Evolutionary conservation across 2,888 invertebrate genomes (phyloP).

Genomic region (Cancer borealis): DNA sequence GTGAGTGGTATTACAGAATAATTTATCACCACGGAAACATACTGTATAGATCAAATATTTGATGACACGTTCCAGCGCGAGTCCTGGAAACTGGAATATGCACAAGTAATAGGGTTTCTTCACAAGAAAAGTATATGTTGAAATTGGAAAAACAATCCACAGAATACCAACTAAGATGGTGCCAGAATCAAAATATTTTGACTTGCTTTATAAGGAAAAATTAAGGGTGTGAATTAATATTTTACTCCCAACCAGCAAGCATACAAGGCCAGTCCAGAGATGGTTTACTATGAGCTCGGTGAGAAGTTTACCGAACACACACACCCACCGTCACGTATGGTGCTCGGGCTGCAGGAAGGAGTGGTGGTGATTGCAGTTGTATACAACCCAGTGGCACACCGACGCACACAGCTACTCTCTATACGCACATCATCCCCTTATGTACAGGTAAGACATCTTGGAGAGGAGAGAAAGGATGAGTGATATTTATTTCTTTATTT

Average conservation of each 20-base stretch:
- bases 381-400: conserved; percentile 89
- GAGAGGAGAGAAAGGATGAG: background rate
- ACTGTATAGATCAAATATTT: no score
- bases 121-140: no score
- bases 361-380: conserved; percentile 82
- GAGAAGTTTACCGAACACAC: conserved; percentile 69
- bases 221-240: background rate
- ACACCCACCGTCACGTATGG: conserved; percentile 54
- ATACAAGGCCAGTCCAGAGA: conserved; percentile 38
- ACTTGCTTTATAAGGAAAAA: no score
- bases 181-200: no score
- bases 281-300: conserved; percentile 65
- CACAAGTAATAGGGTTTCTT: no score
- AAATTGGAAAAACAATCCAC: no score
- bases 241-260: conserved; percentile 43
- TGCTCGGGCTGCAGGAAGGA: conserved; percentile 59
- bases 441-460: conserved; percentile 83
- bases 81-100: no score
- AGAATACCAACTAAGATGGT: no score
- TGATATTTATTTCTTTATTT: background rate
- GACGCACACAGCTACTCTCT: conserved; percentile 86
- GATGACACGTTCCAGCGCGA: no score
- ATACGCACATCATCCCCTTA: conserved; percentile 89
- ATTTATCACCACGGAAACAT: no score
- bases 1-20: no score